Base-by-base conservation (phyloP, 2,113 vertebrate species). In the Scophthalmus maximus region DNA sequence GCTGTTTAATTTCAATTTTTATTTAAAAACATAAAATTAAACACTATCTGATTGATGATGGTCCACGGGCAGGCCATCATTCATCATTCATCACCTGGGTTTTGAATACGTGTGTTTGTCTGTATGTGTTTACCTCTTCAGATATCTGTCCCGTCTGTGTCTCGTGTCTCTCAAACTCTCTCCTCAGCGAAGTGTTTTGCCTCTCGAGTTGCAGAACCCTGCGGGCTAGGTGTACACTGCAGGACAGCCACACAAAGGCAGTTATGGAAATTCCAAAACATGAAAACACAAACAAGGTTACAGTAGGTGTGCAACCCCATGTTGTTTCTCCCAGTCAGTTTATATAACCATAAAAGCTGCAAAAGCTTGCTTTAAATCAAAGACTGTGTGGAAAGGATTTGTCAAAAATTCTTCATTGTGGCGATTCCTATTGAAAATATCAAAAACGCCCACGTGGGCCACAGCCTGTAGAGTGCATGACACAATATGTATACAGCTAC, bases 141-240 rank as follows among this genome's bases (percentile, higher is more conserved):
- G 95, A 95, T 87, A 98, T 93, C 84, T 95, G 92, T 80, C 81
- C 93, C 49, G 91, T 76, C 86, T 95, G 94, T 42, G 93, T 82
- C 83, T 94, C 95, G 90, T 94, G 93, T 86, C 84, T 93, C 56
- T 96, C 96, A 93, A 98, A 88, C 79, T 98, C 97, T 93, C 94
- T 97, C 86, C 94, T 92, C 86, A 98, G 93, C 62, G 94, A 87
- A 0, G 96, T 97, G 85, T 99, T 98, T 88, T 95, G 96, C 84
- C 95, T 96, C 93, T 98, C 97, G 73, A 98, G 93, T 91, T 97
- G 96, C 81, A 99, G 93, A 49, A 99, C 93, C 85, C 97, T 95
- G 89, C 96, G 95, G 84, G 98, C 98, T 91, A 99, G 95, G 84
- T 99, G 96, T 91, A 99, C 96, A 32, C 98, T 99, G 90, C 71